Evolutionary conservation across 2,888 invertebrate species (phyloP).

Genomic region (Argyresthia albistria): DNA sequence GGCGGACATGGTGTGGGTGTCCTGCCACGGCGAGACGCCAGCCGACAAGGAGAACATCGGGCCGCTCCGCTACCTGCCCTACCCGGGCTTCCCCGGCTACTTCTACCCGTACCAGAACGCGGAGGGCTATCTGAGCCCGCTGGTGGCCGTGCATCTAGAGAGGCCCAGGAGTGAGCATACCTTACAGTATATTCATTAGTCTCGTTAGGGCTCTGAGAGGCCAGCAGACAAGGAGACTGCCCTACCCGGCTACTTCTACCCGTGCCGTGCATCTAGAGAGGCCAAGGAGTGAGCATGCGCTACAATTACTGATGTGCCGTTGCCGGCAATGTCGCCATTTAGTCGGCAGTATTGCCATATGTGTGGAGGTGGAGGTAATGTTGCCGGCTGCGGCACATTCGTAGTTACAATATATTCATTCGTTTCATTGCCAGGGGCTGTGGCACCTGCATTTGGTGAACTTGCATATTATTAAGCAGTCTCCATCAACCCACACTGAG

Average conservation of each 20-base stretch:
- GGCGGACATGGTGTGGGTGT: conserved; percentile 83
- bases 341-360: no score
- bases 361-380: no score
- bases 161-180: conserved; percentile 81
- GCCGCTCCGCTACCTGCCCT: conserved; percentile 82
- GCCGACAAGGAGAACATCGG: conserved; percentile 94
- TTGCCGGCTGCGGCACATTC: no score
- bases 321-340: no score
- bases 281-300: conserved; percentile 80
- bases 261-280: conserved; percentile 88
- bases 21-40: conserved; percentile 94
- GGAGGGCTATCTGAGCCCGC: conserved; percentile 89
- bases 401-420: no score
- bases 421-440: no score
- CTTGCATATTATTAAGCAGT: no score
- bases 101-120: conserved; percentile 91
- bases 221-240: conserved; percentile 93
- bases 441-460: no score
- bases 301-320: no score
- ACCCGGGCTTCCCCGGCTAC: conserved; percentile 88
- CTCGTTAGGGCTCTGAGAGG: no score
- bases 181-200: not conserved
- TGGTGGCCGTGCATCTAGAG: conserved; percentile 87
- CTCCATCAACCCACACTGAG: no score
- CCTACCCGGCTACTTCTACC: conserved; percentile 92